Base-by-base conservation (phyloP, 2,113 vertebrate genomes). In the Podiceps cristatus region DNA sequence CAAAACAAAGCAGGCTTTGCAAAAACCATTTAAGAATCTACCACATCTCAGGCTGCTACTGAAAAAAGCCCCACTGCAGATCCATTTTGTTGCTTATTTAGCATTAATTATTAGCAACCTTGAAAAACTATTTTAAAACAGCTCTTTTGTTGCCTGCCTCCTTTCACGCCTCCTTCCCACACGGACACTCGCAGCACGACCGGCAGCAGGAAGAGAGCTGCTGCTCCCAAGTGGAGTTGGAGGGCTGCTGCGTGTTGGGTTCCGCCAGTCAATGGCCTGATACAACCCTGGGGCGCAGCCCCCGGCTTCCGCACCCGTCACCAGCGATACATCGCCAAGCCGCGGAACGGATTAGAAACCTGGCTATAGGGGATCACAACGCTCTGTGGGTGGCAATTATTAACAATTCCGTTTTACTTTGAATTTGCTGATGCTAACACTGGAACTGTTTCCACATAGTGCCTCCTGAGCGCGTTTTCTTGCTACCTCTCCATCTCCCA, bases 161-260 rank as follows among this genome's bases (percentile, higher is more conserved):
- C 58, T 78, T 75, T 78, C 83, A 49, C 5, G 13, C 56, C 60
- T 71, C 52, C 73, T 45, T 68, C 74, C 72, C 92, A 27, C 22
- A 12, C 40, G 3, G 58, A 66, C 42, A 60, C 81, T 40, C 9
- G 81, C 8, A 8, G 77, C 45, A 28, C 2, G 2, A 69, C 90
- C 20, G 72, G 80, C 52, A 9, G 56, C 27, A 72, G 35, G 64
- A 90, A 94, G 91, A 69, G 80, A 88, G 94, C 67, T 96, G 95
- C 94, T 95, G 89, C 96, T 97, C 97, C 89, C 96, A 93, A 95
- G 96, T 44, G 91, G 96, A 96, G 84, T 79, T 53, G 42, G 35
- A 25, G 0, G 6, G 67, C 62, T 31, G 86, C 93, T 96, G 91
- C 28, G 5, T 49, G 71, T 69, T 93, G 31, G 31, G 2, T 33